A percentile compares a stretch with the other conserved stretches of the same genome.
These are phyloP conservation scores for Dermolepida albohirtum DNA, from an alignment of 2,888 invertebrate genomes.

Conservation along the genomic window DNA sequence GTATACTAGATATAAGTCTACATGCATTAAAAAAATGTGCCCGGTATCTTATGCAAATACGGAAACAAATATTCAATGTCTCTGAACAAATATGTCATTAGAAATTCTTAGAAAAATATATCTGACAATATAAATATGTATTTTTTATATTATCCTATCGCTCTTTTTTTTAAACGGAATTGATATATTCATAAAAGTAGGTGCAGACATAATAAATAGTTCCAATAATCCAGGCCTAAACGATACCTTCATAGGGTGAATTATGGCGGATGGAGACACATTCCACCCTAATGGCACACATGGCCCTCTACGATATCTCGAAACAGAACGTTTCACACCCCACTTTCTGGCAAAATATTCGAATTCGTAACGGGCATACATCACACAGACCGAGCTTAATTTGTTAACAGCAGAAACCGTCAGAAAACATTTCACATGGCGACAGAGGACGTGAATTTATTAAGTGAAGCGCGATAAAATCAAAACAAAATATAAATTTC, in stretches of 20 bases:
- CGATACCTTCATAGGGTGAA: slow-evolving; percentile 39
- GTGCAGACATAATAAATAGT: slow-evolving; percentile 50
- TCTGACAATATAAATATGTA: slow-evolving; percentile 21
- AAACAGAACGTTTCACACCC: slow-evolving; percentile 29
- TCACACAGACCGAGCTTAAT: slow-evolving; percentile 31
- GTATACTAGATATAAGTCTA: background rate
- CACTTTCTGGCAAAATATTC: slow-evolving; percentile 22
- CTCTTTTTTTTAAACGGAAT: slow-evolving; percentile 30
- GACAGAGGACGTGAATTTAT: slow-evolving; percentile 23
- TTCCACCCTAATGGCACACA: slow-evolving; percentile 34
- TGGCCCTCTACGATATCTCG: slow-evolving; percentile 23
- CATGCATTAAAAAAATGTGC: background rate
- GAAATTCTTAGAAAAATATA: slow-evolving; percentile 23
- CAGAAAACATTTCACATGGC: slow-evolving; percentile 19
- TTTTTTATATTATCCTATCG: slow-evolving; percentile 14
- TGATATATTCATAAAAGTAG: slow-evolving; percentile 48
- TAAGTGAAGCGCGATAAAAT: slow-evolving; percentile 24
- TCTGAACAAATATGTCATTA: slow-evolving; percentile 26
- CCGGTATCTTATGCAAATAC: slow-evolving; percentile 13
- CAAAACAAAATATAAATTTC: slow-evolving; percentile 30
- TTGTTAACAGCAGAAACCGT: slow-evolving; percentile 26
- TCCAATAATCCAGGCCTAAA: slow-evolving; percentile 44
- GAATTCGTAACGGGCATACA: slow-evolving; percentile 30
- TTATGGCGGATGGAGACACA: slow-evolving; percentile 39
- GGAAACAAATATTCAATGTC: slow-evolving; percentile 17